Base-by-base conservation (phyloP, 2,113 vertebrate genomes). In the Amia ocellicauda region DNA sequence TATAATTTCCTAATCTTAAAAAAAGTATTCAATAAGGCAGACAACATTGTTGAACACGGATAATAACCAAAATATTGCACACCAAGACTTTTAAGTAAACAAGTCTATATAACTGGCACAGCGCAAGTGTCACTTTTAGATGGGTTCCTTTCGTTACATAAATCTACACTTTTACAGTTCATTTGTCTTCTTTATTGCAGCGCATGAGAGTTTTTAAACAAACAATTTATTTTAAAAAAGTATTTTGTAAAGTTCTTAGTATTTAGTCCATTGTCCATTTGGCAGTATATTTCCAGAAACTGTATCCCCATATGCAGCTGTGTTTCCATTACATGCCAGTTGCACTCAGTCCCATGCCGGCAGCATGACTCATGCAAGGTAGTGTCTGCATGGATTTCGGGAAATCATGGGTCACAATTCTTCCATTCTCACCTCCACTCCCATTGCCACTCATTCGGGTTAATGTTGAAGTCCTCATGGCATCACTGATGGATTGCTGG, bases 351-450 rank as follows among this genome's bases (percentile, higher is more conserved):
- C 95, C 92, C 90, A 98, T 92, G 84, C 93, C 94, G 62, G 96
- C 93, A 74, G 92, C 91, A 90, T 99, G 95, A 84, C 97, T 95
- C 96, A 98, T 97, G 85, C 96, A 97, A 64, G 97, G 96, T 79
- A 99, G 91, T 0, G 95, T 94, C 83, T 98, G 97, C 88, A 98
- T 92, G 75, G 95, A 91, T 87, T 98, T 97, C 78, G 93, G 91
- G 83, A 96, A 98, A 86, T 98, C 95, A n/a, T 98, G 96, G 84
- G 92, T 92, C 81, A 98, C 91, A 76, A 99, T 92, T 70, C 97
- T 91, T 73, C 97, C 97, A 2, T 99, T 98, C 85, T 99, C 97
- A 74, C 95, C 96, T 29, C 89, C 91, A 9, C 76, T 74, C 36
- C 90, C 89, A n/a, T 92, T 91, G 69, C 93, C 91, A 7, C 93